Evolutionary conservation across 37 sponge, comb jelly and placozoan genomes (phyloP).

Genomic region (Beroe ovata): DNA sequence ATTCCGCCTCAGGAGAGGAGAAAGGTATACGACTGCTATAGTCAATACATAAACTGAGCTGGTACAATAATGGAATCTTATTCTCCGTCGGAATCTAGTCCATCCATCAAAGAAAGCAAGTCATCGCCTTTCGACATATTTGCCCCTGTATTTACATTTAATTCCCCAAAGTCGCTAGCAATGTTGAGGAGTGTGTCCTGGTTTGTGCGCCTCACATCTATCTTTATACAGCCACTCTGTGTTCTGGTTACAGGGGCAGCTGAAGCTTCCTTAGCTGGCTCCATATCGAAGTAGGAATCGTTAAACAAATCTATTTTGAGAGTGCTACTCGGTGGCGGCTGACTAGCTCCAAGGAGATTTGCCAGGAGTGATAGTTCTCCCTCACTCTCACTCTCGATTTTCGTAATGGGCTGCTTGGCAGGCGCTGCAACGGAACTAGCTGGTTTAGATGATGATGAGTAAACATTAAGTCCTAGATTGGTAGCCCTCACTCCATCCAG

Average conservation of each 20-base stretch:
- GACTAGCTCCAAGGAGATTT: slow-evolving; percentile 19
- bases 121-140: slow-evolving; percentile 45
- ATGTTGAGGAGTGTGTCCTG: slow-evolving; percentile 38
- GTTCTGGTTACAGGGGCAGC: slow-evolving; percentile 31
- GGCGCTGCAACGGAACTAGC: neutral
- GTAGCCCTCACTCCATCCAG: slow-evolving; percentile 25
- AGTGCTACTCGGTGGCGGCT: neutral
- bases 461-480: slow-evolving; percentile 9
- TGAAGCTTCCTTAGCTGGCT: slow-evolving; percentile 29
- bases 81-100: neutral
- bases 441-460: slow-evolving; percentile 23
- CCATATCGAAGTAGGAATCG: slow-evolving; percentile 49
- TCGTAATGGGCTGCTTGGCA: neutral
- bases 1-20: no score
- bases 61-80: no score
- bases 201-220: slow-evolving; percentile 23
- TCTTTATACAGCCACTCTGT: slow-evolving; percentile 33
- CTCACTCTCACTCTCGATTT: neutral
- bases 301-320: slow-evolving; percentile 49
- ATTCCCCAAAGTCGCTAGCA: neutral
- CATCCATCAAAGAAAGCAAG: slow-evolving; percentile 43
- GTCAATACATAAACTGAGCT: no score
- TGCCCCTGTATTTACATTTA: neutral
- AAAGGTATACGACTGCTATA: no score
- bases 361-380: slow-evolving; percentile 42